Conservation (phyloP, 2,797 vertebrate genomes). For the Pterois miles region DNA sequence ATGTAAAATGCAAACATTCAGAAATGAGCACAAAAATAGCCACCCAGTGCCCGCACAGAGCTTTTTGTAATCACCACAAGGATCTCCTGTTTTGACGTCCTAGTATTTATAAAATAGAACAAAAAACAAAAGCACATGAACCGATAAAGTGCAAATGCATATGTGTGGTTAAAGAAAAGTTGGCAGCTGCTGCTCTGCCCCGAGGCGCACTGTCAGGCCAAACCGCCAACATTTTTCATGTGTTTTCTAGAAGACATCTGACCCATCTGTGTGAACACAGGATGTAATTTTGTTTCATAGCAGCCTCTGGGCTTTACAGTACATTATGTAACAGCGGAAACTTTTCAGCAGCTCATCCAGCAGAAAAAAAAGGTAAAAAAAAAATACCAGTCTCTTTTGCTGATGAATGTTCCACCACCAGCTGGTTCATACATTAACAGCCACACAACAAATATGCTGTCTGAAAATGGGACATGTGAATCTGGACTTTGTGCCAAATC, state of each 20-base stretch:
- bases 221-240: not conserved
- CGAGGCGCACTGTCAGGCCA: no score
- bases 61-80: no score
- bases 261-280: not conserved
- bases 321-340: not conserved
- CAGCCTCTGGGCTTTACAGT: not conserved
- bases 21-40: not conserved
- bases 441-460: not conserved
- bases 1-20: not conserved
- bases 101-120: no score
- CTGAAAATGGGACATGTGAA: conserved; percentile 1
- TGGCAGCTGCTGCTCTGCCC: not conserved
- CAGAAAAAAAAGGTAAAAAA: not conserved
- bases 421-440: not conserved
- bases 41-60: no score
- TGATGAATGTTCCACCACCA: no score
- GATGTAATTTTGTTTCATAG: not conserved
- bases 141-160: no score
- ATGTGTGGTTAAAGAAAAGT: no score
- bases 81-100: no score
- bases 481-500: not conserved
- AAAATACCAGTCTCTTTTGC: not conserved
- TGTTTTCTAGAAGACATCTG: not conserved
- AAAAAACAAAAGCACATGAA: no score
- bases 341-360: not conserved